Base-by-base conservation (phyloP, 2,113 vertebrate species). In the Vombatus ursinus region DNA sequence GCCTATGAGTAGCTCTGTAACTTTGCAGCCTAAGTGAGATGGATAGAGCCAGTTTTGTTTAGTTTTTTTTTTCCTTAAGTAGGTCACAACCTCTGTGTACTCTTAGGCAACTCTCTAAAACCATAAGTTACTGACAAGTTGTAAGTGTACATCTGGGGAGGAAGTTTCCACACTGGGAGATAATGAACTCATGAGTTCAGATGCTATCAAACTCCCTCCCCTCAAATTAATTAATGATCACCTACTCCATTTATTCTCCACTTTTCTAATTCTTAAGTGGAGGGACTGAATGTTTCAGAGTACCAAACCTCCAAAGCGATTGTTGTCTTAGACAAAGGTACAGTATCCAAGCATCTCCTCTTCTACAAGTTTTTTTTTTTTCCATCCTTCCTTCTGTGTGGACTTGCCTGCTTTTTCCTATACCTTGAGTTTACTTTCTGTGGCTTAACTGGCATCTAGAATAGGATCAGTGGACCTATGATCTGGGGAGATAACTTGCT, bases 341-440 rank as follows among this genome's bases (percentile, higher is more conserved):
- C 12, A 92, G 52, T 49, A 68, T 16, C 31, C 52, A 8, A 28
- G 3, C 50, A 49, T 11, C 44, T 54, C 90, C 50, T 50, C 16
- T 31, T 44, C 61, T 8, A 19, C 37, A 4, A 0, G 14, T 48
- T 96, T 50, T 44, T 54, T 14, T 47, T 48, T 31, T 2, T 23
- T 51, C 48, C 47, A 7, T 4, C 49, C 37, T n/a, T 90, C 25
- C 25, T 90, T 90, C 2, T 28, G 3, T 90, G 48, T 49, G 24
- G 48, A 50, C 48, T 90, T 49, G 89, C 89, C 48, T 90, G 22
- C 8, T 49, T 49, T 94, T 92, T 8, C 91, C 89, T 50, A 10
- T n/a, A 92, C 31, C 19, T 53, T 50, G 24, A 93, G 5, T 51
- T 91, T 61, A 90, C 89, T 51, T 97, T 96, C 96, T 93, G 25